Conservation (phyloP, 2,113 vertebrate species). For the Oreochromis aureus region DNA sequence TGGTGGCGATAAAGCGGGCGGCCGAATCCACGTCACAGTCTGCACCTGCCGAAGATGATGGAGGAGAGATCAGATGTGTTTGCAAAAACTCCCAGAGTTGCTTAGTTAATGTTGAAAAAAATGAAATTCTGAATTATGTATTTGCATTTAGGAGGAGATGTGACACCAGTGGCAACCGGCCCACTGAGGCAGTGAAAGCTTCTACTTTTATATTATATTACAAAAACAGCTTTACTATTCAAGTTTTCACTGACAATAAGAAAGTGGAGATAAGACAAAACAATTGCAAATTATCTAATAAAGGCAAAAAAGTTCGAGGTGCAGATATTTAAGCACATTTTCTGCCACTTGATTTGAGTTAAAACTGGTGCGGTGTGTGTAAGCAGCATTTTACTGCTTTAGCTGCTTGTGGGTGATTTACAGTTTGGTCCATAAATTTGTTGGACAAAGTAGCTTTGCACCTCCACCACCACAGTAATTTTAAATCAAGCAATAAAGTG, state of each 20-base stretch:
- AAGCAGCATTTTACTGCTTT: neutral
- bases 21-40: constrained; percentile 74
- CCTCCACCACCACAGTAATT: neutral
- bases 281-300: neutral
- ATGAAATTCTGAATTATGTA: neutral
- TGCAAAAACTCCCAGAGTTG: neutral
- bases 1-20: constrained; percentile 68
- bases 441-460: neutral
- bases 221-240: neutral
- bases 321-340: neutral
- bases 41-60: constrained; percentile 48
- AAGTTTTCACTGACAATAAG: neutral
- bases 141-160: neutral
- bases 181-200: neutral
- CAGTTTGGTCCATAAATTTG: neutral
- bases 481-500: neutral
- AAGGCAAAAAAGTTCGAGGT: neutral
- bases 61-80: neutral
- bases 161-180: neutral
- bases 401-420: neutral
- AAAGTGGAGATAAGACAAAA: neutral
- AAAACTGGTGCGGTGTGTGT: neutral
- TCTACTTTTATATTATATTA: neutral
- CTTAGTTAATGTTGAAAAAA: neutral
- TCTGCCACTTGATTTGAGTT: neutral